A percentile compares a stretch with the other conserved stretches of the same genome.
These are phyloP conservation scores for Amorpha juglandis DNA, from an alignment of 2,888 invertebrate species.

Conservation along the genomic window DNA sequence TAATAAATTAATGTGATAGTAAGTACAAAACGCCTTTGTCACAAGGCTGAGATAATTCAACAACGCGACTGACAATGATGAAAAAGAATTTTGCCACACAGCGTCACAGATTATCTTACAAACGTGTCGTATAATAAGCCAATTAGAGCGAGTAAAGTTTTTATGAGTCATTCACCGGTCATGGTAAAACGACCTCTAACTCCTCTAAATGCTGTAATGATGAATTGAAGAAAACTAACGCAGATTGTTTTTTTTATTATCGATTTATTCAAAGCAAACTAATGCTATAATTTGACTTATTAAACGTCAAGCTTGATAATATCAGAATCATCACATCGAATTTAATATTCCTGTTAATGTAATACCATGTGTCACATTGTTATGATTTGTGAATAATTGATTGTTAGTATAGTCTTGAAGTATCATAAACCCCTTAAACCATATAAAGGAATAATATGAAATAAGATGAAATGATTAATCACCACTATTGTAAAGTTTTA, in stretches of 20 bases:
- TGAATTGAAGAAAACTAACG: conserved; percentile 8
- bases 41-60: conserved; percentile 34
- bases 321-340: background rate
- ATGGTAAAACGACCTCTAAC: conserved; percentile 31
- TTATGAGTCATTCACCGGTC: conserved; percentile 45
- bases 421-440: too few species aligned
- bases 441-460: too few species aligned
- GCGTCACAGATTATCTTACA: conserved; percentile 35
- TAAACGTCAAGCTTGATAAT: background rate
- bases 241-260: background rate
- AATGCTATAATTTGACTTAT: background rate
- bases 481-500: background rate
- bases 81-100: conserved; percentile 32
- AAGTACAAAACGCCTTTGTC: conserved; percentile 39
- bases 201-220: conserved; percentile 25
- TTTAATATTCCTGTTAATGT: too few species aligned
- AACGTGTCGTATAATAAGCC: conserved; percentile 34
- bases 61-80: conserved; percentile 30
- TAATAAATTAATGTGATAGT: conserved; percentile 31
- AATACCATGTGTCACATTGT: too few species aligned
- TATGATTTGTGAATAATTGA: too few species aligned
- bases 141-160: conserved; percentile 38
- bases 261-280: background rate
- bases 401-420: too few species aligned
- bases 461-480: background rate